phyloP scores from a whole-genome alignment of 2,888 invertebrate genomes.

The Tiphia femorata region DNA sequence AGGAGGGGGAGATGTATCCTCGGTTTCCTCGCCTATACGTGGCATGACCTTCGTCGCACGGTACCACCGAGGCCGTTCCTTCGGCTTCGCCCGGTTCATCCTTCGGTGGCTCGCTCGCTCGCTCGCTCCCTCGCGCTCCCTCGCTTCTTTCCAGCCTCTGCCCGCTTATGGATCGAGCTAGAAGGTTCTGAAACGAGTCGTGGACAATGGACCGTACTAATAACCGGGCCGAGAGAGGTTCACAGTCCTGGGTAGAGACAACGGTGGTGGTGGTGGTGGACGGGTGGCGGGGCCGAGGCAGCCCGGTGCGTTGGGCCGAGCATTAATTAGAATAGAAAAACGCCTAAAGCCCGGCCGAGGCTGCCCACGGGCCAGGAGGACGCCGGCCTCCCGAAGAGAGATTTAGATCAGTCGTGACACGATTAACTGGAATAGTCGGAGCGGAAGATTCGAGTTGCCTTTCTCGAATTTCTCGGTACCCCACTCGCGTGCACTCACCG shows the following conservation, averaged over 20 bases:
- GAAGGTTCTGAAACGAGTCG: slow-evolving; percentile 6
- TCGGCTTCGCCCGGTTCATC: slow-evolving; percentile 28
- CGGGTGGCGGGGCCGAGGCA: neutral
- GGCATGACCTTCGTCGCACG: slow-evolving; percentile 39
- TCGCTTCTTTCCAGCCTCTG: slow-evolving; percentile 23
- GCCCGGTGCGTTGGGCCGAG: slow-evolving; percentile 1
- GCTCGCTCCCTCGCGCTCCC: too few relatives aligned
- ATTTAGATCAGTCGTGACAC: too few relatives aligned
- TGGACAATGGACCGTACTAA: slow-evolving; percentile 30
- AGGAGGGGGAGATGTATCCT: slow-evolving; percentile 25
- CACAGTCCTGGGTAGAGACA: slow-evolving; percentile 5
- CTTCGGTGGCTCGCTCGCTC: too few relatives aligned
- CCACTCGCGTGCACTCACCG: too few relatives aligned
- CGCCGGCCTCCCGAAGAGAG: too few relatives aligned
- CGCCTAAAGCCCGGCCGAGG: neutral
- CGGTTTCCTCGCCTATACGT: slow-evolving; percentile 29
- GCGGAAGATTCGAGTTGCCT: too few relatives aligned
- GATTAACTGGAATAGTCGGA: too few relatives aligned
- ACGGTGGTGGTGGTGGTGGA: neutral
- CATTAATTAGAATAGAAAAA: slow-evolving; percentile 30
- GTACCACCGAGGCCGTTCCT: slow-evolving; percentile 28
- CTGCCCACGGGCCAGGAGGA: too few relatives aligned
- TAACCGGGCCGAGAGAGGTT: slow-evolving; percentile 18
- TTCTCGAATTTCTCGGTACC: too few relatives aligned
- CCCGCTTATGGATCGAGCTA: slow-evolving; percentile 28